A percentile compares a stretch with the other conserved stretches of the same genome.
These are phyloP conservation scores for Malurus elegans DNA, from an alignment of 2,113 vertebrate species.

Conservation along the genomic window DNA sequence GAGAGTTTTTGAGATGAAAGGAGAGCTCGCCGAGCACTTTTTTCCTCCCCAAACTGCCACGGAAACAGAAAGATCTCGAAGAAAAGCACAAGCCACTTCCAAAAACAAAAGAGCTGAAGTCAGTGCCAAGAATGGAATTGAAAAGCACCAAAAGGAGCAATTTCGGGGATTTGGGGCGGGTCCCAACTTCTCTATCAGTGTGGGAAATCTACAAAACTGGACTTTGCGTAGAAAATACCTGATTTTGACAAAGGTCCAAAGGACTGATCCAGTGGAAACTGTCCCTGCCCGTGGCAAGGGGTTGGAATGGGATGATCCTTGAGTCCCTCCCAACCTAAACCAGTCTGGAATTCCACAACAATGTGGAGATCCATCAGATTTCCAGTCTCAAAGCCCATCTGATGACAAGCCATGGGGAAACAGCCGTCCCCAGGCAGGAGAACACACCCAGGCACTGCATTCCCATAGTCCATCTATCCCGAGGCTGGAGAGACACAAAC, in stretches of 20 bases:
- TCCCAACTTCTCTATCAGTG: fast-evolving
- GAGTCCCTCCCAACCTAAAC: neutral
- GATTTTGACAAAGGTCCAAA: fast-evolving
- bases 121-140: fast-evolving
- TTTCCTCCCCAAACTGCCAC: neutral
- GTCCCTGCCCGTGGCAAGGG: neutral
- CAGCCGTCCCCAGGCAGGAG: fast-evolving
- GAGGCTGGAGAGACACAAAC: neutral
- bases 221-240: neutral
- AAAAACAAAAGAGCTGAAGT: neutral
- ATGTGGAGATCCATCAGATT: neutral
- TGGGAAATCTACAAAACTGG: neutral
- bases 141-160: neutral
- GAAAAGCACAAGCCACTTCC: neutral
- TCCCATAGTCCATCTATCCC: fast-evolving
- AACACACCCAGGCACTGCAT: fast-evolving
- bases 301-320: neutral
- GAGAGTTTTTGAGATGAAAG: conserved; percentile 26
- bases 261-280: neutral
- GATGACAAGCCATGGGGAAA: neutral
- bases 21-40: neutral
- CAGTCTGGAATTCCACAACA: neutral
- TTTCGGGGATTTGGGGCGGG: neutral
- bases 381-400: neutral
- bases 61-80: neutral